These are phyloP conservation scores for Glyptemys insculpta DNA, from an alignment of 2,797 vertebrate genomes.

Conservation along the genomic window DNA sequence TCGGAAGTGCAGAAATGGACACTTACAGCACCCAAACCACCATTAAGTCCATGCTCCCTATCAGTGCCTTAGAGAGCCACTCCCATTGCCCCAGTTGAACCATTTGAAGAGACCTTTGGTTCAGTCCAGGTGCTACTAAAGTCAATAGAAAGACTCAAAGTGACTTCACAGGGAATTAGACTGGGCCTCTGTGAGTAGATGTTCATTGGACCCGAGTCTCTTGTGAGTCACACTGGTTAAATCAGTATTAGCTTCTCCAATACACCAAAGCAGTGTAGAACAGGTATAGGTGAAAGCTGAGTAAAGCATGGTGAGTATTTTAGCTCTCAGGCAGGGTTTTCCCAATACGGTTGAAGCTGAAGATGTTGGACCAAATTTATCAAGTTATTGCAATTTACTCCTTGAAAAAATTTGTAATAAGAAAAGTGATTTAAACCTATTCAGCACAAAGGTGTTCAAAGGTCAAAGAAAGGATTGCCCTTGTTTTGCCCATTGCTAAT, in stretches of 20 bases:
- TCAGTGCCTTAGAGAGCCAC: neutral
- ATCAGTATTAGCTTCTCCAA: rapidly evolving
- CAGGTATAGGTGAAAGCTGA: neutral
- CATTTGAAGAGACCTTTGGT: neutral
- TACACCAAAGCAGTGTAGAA: neutral
- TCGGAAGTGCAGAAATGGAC: neutral
- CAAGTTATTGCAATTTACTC: neutral
- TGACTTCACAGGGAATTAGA: neutral
- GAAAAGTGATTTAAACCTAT: neutral
- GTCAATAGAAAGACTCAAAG: neutral
- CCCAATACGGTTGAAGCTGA: neutral
- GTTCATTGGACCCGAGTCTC: neutral
- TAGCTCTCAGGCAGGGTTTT: neutral
- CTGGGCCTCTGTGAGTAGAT: rapidly evolving
- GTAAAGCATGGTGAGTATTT: neutral
- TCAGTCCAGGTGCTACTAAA: neutral
- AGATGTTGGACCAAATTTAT: neutral
- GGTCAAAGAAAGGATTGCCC: neutral
- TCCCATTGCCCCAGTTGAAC: neutral
- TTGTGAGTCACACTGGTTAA: neutral
- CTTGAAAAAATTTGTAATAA: neutral
- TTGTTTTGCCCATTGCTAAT: neutral
- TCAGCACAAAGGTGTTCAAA: neutral
- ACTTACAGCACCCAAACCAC: neutral
- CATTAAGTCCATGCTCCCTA: neutral